A percentile compares a stretch with the other conserved stretches of the same genome.
Conservation (phyloP, 2,113 vertebrate genomes). For the Colaptes auratus region DNA sequence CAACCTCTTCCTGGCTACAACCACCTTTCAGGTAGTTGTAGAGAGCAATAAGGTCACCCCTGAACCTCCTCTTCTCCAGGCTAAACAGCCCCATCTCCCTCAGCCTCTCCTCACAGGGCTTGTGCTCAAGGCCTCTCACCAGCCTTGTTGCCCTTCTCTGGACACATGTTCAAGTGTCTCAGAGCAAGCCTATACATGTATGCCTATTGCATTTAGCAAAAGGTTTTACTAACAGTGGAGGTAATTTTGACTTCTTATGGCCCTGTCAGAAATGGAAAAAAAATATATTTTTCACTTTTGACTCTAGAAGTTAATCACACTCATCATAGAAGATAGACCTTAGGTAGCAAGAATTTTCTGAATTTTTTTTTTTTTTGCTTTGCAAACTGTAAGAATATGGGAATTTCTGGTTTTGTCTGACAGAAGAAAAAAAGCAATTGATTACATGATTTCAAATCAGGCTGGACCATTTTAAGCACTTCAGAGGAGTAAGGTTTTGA, state of each 20-base stretch:
- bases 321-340: not conserved
- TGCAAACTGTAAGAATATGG: not conserved
- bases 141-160: too few relatives aligned
- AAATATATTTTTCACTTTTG: slow-evolving; percentile 4
- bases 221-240: not conserved
- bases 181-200: not conserved
- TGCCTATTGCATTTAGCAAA: slow-evolving; percentile 33
- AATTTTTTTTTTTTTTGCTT: slow-evolving; percentile 28
- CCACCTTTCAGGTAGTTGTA: too few relatives aligned
- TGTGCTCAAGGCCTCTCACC: too few relatives aligned
- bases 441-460: not conserved
- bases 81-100: too few relatives aligned
- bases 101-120: too few relatives aligned
- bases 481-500: not conserved
- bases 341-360: not conserved
- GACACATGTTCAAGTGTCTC: too few relatives aligned
- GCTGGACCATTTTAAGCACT: not conserved
- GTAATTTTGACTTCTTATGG: not conserved
- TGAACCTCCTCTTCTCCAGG: too few relatives aligned
- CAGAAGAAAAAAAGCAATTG: not conserved
- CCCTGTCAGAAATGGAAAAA: slow-evolving; percentile 34
- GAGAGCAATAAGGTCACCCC: too few relatives aligned
- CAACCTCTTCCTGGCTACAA: too few relatives aligned
- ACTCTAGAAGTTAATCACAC: not conserved
- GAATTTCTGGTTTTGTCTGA: not conserved